Conservation (phyloP, 2,113 vertebrate species). For the Dipodomys stephensi region DNA sequence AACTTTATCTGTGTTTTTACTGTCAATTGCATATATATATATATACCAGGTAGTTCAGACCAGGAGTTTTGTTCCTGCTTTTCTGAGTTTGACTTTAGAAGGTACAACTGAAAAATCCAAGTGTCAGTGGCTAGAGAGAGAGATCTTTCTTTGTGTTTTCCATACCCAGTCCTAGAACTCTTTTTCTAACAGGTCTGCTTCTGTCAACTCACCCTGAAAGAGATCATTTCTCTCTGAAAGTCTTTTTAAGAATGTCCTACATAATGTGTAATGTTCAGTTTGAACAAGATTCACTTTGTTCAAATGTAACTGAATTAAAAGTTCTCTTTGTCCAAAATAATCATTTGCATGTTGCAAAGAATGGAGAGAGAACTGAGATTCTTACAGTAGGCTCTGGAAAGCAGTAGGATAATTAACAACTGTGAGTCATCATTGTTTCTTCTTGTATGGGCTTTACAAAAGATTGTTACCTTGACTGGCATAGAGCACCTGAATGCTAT, state of each 20-base stretch:
- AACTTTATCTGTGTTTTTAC: background rate
- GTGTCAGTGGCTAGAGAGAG: background rate
- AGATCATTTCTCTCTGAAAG: background rate
- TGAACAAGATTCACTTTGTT: background rate
- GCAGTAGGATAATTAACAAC: background rate
- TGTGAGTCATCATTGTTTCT: conserved; percentile 32
- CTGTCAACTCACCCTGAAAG: background rate
- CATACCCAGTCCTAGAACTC: no score
- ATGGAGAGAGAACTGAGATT: no score
- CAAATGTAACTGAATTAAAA: conserved; percentile 15
- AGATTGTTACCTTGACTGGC: background rate
- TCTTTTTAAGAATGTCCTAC: background rate
- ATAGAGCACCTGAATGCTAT: background rate
- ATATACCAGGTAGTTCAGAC: background rate
- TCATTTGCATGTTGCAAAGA: background rate
- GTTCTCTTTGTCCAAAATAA: conserved; percentile 28
- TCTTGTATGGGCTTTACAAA: background rate
- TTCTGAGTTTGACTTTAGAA: background rate
- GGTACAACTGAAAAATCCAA: background rate
- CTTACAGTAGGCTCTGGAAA: no score
- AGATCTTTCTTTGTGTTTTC: no score
- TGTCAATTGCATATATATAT: background rate
- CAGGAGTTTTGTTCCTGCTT: background rate
- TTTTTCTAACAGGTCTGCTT: background rate
- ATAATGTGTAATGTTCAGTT: background rate